These are phyloP conservation scores for Rhamphomyia laevipes DNA, from an alignment of 2,888 invertebrate genomes.

Conservation along the genomic window DNA sequence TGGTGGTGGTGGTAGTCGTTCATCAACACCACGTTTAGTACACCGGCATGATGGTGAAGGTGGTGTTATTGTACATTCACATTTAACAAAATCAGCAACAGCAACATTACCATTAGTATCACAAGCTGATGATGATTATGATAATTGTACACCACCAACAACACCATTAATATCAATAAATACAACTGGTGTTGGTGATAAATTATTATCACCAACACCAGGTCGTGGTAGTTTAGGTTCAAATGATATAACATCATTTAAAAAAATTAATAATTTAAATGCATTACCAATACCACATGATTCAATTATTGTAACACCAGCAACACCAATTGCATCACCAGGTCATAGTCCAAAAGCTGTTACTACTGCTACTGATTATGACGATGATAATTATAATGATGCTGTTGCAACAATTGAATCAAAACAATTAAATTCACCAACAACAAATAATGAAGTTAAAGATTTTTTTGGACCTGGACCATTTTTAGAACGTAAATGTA, in stretches of 20 bases:
- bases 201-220: conserved; percentile 11
- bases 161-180: conserved; percentile 5
- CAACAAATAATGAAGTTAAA: conserved; percentile 24
- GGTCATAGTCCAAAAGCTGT: conserved; percentile 27
- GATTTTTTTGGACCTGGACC: conserved; percentile 23
- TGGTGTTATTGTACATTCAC: conserved; percentile 26
- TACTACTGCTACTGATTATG: no score
- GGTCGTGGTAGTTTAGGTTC: conserved; percentile 14
- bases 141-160: conserved; percentile 7
- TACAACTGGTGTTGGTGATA: conserved; percentile 14
- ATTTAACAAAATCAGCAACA: conserved; percentile 35
- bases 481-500: conserved; percentile 35
- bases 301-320: conserved; percentile 37
- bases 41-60: conserved; percentile 33
- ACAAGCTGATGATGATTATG: conserved; percentile 24
- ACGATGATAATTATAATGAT: conserved; percentile 15
- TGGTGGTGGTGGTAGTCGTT: conserved; percentile 25
- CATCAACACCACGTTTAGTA: conserved; percentile 28
- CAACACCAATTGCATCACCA: conserved; percentile 38
- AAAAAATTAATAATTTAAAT: conserved; percentile 11
- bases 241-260: conserved; percentile 4
- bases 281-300: conserved; percentile 24
- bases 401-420: conserved; percentile 21
- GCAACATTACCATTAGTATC: conserved; percentile 36
- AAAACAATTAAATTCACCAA: conserved; percentile 22